A percentile compares a stretch with the other conserved stretches of the same genome.
Conservation (phyloP, 2,113 vertebrate genomes). For the Sylvia atricapilla region DNA sequence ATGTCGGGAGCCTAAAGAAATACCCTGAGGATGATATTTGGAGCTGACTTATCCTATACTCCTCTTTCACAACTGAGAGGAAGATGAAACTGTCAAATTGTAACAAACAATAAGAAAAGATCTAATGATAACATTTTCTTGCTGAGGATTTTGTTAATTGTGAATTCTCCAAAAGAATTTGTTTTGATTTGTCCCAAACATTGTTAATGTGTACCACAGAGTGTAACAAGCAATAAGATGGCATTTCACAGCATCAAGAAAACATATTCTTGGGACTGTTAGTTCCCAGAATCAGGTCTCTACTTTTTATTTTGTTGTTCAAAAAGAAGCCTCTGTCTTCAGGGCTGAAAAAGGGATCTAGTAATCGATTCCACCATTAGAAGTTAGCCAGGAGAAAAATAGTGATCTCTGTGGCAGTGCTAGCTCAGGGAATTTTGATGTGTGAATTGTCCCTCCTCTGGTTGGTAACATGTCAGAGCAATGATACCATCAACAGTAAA, state of each 20-base stretch:
- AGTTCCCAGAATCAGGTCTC: background rate
- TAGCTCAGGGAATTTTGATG: background rate
- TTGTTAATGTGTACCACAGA: background rate
- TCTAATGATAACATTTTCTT: background rate
- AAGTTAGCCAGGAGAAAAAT: background rate
- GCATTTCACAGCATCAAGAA: background rate
- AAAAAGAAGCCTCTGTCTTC: background rate
- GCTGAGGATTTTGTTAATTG: background rate
- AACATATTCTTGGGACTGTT: background rate
- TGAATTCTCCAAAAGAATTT: background rate
- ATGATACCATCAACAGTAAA: background rate
- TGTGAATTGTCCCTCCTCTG: background rate
- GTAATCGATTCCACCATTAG: background rate
- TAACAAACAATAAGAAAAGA: background rate
- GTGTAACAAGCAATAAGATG: background rate
- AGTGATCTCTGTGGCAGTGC: background rate
- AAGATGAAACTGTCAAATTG: background rate
- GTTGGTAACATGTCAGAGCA: background rate
- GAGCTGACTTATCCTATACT: background rate
- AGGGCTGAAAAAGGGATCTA: background rate
- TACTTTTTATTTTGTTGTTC: background rate
- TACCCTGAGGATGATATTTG: conserved; percentile 12
- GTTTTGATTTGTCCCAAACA: background rate
- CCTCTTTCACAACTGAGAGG: background rate
- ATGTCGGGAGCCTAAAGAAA: conserved; percentile 18